phyloP scores from a whole-genome alignment of 2,113 vertebrate species.

The Hippocampus guttulatus region DNA sequence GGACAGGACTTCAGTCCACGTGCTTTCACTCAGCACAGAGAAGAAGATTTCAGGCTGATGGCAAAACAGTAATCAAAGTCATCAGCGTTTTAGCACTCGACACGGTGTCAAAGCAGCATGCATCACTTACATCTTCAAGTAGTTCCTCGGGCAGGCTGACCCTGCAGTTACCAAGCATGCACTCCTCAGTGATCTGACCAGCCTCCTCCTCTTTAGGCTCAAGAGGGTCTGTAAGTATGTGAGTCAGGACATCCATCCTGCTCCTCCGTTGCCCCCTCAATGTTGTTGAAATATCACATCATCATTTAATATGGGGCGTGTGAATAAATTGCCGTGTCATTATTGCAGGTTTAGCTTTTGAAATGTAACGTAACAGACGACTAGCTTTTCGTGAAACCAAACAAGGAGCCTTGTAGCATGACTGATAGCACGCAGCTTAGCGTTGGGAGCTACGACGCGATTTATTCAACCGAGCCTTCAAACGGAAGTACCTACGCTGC shows the following conservation, averaged over 20 bases:
- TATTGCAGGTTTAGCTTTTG: neutral
- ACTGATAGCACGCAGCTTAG: neutral
- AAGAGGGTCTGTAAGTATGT: conserved; percentile 88
- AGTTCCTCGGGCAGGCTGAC: conserved; percentile 91
- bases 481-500: neutral
- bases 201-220: conserved; percentile 79
- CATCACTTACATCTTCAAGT: conserved; percentile 87
- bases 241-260: conserved; percentile 85
- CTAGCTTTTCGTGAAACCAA: neutral
- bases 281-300: neutral
- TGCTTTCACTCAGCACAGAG: conserved; percentile 87
- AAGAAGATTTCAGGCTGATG: conserved; percentile 92
- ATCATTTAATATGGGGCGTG: neutral
- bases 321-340: neutral
- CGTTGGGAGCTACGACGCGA: neutral
- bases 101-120: neutral
- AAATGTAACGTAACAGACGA: neutral
- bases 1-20: conserved; percentile 86
- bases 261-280: neutral
- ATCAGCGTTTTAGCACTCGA: neutral
- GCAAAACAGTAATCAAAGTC: conserved; percentile 12
- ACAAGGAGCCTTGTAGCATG: conserved; percentile 2
- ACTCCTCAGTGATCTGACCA: conserved; percentile 87
- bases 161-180: conserved; percentile 82
- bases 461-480: neutral